These are phyloP conservation scores for Neodon shergylaensis DNA, from an alignment of 2,113 vertebrate genomes.

Conservation along the genomic window DNA sequence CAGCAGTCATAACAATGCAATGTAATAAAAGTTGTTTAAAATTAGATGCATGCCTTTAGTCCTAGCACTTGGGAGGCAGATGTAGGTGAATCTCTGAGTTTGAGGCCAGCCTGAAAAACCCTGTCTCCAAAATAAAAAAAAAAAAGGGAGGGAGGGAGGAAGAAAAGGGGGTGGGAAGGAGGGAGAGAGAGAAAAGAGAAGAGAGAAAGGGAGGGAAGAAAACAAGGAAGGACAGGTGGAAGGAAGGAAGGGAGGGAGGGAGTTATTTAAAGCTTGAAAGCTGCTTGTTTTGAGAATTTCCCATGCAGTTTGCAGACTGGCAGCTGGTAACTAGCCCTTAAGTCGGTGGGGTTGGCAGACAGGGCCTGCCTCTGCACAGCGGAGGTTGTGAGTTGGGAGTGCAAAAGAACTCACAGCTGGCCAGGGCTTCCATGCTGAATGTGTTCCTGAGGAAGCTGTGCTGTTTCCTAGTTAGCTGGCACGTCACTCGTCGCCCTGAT, in stretches of 20 bases:
- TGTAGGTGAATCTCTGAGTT: not conserved
- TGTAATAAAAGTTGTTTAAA: not conserved
- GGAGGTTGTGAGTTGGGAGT: rapidly evolving
- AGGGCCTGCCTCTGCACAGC: not conserved
- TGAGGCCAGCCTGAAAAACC: too few relatives aligned
- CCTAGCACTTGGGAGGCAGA: not conserved
- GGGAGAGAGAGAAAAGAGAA: too few relatives aligned
- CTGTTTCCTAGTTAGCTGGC: rapidly evolving
- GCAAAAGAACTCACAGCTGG: not conserved
- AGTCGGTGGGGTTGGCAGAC: not conserved
- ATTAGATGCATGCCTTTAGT: not conserved
- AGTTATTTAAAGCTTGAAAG: not conserved
- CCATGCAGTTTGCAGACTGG: not conserved
- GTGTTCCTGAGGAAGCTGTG: not conserved
- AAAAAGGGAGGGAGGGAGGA: too few relatives aligned
- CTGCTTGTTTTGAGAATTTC: not conserved
- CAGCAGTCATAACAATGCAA: not conserved
- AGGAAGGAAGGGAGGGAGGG: rapidly evolving
- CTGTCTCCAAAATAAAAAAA: too few relatives aligned
- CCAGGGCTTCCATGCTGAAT: not conserved
- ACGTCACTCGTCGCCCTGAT: not conserved
- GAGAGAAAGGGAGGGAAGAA: too few relatives aligned
- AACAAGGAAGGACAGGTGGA: too few relatives aligned
- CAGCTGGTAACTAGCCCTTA: not conserved
- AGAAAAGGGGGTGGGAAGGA: too few relatives aligned